Evolutionary conservation across 2,888 invertebrate genomes (phyloP), one percentile per base, ranked within the genome.

Genomic region (Hedya salicella): DNA sequence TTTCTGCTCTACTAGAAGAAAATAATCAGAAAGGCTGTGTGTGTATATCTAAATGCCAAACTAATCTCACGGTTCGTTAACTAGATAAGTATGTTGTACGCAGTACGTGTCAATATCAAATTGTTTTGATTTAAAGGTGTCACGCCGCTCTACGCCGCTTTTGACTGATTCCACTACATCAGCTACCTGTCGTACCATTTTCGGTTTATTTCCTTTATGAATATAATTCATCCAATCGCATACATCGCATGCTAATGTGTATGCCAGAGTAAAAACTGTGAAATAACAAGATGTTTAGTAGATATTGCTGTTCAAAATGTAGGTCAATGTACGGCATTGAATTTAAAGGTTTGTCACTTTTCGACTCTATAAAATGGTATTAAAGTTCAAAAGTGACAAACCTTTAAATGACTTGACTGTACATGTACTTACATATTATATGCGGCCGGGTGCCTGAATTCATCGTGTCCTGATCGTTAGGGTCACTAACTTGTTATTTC

Each of bases 221-320:
- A n/a, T n/a, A n/a, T n/a, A n/a, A 25, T 25, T 25, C 25, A 25
- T 25, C 25, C 25, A 25, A 25, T 25, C 25, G 6, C 25, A 3
- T 16, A 0, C 19, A 42, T 52, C 13, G 1, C 32, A 32, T 57
- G 19, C 44, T 44, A 8, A 13, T n/a, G 19, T 36, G 36, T 19
- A 36, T n/a, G 39, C 17, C 25, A 14, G 39, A 48, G 40, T 53
- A 48, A 66, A 60, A 39, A 16, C 25, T 40, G 21, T 54, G 56
- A 56, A 56, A 56, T 65, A 60, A 59, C 52, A 59, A 64, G 57
- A 52, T 46, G 32, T 44, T 16, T 14, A 40, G 25, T 25, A 25
- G 25, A 6, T 25, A 25, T 25, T 25, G 25, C 6, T 1, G 6
- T 25, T 6, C 3, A 25, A 25, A 5, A 25, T 25, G 25, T 25